Conservation (phyloP, 2,888 invertebrate species). For the Chrysopilus asiliformis region DNA sequence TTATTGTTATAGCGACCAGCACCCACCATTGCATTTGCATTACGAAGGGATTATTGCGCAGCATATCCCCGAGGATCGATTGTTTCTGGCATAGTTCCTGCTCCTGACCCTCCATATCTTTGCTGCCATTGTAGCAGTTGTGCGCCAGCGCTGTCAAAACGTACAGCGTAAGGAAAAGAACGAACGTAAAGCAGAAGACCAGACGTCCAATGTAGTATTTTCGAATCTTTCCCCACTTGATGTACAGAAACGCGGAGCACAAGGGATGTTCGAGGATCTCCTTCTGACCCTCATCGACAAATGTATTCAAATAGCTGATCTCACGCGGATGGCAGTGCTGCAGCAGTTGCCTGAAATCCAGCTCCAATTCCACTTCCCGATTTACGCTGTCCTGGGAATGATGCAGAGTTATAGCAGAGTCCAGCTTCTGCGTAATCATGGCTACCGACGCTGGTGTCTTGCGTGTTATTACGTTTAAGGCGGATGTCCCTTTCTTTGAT, state of each 20-base stretch:
- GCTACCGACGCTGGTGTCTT: conserved; percentile 77
- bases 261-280: conserved; percentile 74
- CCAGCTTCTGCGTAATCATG: conserved; percentile 68
- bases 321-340: conserved; percentile 75
- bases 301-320: conserved; percentile 73
- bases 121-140: conserved; percentile 71
- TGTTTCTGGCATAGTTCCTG: conserved; percentile 65
- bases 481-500: conserved; percentile 76
- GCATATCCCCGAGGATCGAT: conserved; percentile 60
- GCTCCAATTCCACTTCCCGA: conserved; percentile 65
- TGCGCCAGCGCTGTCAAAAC: conserved; percentile 71
- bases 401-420: conserved; percentile 64
- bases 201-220: conserved; percentile 74
- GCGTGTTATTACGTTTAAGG: conserved; percentile 69
- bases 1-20: conserved; percentile 60
- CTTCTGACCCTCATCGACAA: conserved; percentile 80
- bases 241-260: conserved; percentile 73
- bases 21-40: conserved; percentile 79
- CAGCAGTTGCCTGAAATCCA: conserved; percentile 69
- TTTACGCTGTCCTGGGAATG: conserved; percentile 64
- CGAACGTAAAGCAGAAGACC: conserved; percentile 65
- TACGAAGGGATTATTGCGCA: conserved; percentile 59
- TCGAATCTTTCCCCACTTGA: conserved; percentile 83
- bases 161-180: conserved; percentile 66
- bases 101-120: conserved; percentile 59